Base-by-base conservation (phyloP, 2,888 invertebrate genomes). In the Pollenia amentaria region DNA sequence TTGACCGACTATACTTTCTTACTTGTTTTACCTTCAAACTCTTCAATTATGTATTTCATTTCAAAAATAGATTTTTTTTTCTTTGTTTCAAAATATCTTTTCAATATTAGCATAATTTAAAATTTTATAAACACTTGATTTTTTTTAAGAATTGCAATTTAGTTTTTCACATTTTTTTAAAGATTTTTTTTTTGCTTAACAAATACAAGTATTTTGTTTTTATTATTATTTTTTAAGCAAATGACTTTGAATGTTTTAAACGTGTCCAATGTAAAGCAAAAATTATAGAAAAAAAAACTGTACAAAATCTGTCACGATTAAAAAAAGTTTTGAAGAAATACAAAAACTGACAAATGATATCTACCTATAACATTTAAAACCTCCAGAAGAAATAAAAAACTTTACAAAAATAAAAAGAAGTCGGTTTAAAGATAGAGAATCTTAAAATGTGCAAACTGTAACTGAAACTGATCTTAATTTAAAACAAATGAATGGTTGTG, bases 211-310 rank as follows among this genome's bases (percentile, higher is more conserved):
- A 48, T 69, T 69, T 77, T 53, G 51, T 62, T 53, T 44, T 53
- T 53, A 53, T 55, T 38, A 70, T 70, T 38, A 64, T 44, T 64
- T 57, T 60, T 60, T 29, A 29, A 29, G 55, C 83, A 84, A 84
- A 76, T 87, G 83, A 83, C 83, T 87, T 83, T 83, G 83, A 83
- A 87, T 87, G 86, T 80, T 80, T 82, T 69, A 83, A 87, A 87
- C 83, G 86, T 87, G 86, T 87, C 53, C 48, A 80, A 83, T 83
- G 83, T 83, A 76, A 72, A 80, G 76, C 67, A 76, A 42, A 42
- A 67, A 16, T 9, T 29, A 29, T 29, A 29, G 29, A 81, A 60
- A 51, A 70, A 75, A 3, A 38, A 53, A 38, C 12, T 16, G 18
- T 67, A 42, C 21, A 10, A 75, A 86, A 72, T 83, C 44, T 87